phyloP scores from a whole-genome alignment of 2,888 invertebrate genomes.

The Mechanitis mazaeus region DNA sequence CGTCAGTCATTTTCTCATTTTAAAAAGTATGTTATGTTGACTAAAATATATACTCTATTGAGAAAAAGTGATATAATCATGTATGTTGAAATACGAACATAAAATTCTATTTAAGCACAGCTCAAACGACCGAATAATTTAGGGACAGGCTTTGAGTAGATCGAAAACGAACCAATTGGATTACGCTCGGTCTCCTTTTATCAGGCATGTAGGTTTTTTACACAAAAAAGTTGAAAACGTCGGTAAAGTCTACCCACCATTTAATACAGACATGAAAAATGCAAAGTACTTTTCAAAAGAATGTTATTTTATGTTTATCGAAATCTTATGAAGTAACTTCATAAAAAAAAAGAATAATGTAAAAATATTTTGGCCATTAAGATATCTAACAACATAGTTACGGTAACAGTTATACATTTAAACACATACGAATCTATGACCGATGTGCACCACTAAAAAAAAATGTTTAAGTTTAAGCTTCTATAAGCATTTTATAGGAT shows the following conservation, averaged over 20 bases:
- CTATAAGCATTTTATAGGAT: too few species aligned
- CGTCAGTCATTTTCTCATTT: too few species aligned
- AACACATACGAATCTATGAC: too few species aligned
- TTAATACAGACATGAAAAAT: not conserved
- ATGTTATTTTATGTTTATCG: too few species aligned
- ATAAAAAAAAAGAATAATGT: too few species aligned
- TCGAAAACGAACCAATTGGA: slow-evolving; percentile 7
- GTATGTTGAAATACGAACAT: slow-evolving; percentile 1
- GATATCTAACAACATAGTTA: too few species aligned
- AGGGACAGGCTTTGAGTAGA: slow-evolving; percentile 5
- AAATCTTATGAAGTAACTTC: too few species aligned
- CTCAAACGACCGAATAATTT: slow-evolving; percentile 6
- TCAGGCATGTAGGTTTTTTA: slow-evolving; percentile 6
- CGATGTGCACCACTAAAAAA: too few species aligned
- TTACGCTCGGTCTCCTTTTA: slow-evolving; percentile 6
- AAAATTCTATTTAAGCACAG: slow-evolving; percentile 6
- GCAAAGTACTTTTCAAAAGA: not conserved
- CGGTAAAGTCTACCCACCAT: not conserved
- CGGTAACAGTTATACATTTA: too few species aligned
- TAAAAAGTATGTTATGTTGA: too few species aligned
- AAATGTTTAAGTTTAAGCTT: too few species aligned
- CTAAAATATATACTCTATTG: not conserved
- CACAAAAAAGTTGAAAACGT: slow-evolving; percentile 5
- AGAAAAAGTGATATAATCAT: not conserved
- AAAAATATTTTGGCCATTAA: too few species aligned